Percentiles rank a stretch among this genome's conserved stretches.
Evolutionary conservation across 2,888 invertebrate species (phyloP).

Genomic region (Lithosia quadra): DNA sequence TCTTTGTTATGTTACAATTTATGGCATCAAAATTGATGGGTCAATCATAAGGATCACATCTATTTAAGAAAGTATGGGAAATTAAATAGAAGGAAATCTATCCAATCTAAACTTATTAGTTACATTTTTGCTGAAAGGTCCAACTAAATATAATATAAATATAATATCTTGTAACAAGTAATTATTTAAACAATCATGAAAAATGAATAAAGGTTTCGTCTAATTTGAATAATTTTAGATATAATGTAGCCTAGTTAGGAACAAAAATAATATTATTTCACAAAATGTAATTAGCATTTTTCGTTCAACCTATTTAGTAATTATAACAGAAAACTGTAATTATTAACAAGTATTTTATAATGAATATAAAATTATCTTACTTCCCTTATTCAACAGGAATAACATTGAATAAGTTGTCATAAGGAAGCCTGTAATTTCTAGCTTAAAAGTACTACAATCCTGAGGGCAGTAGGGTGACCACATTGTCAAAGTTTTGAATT

Average conservation of each 20-base stretch:
- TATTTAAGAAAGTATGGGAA: too few relatives aligned
- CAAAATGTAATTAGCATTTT: slow-evolving; percentile 1
- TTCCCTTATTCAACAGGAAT: neutral
- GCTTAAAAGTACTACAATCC: neutral
- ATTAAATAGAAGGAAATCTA: too few relatives aligned
- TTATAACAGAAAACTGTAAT: neutral
- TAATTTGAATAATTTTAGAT: neutral
- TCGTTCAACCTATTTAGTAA: slow-evolving; percentile 1
- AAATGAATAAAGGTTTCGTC: neutral
- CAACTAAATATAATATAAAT: too few relatives aligned
- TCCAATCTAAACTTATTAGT: too few relatives aligned
- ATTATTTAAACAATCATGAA: slow-evolving; percentile 1
- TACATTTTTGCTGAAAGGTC: neutral
- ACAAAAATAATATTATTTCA: slow-evolving; percentile 1
- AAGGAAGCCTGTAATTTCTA: too few relatives aligned
- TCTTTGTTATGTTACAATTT: too few relatives aligned
- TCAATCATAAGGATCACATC: too few relatives aligned
- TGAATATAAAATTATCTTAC: neutral
- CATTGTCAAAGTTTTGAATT: neutral
- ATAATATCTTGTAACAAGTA: neutral
- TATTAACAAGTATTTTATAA: neutral
- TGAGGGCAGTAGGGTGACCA: neutral
- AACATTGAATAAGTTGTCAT: neutral
- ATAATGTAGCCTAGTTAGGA: neutral
- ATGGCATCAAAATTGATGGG: too few relatives aligned